Evolutionary conservation across 2,888 invertebrate genomes (phyloP).

Genomic region (Lissonota sp.): DNA sequence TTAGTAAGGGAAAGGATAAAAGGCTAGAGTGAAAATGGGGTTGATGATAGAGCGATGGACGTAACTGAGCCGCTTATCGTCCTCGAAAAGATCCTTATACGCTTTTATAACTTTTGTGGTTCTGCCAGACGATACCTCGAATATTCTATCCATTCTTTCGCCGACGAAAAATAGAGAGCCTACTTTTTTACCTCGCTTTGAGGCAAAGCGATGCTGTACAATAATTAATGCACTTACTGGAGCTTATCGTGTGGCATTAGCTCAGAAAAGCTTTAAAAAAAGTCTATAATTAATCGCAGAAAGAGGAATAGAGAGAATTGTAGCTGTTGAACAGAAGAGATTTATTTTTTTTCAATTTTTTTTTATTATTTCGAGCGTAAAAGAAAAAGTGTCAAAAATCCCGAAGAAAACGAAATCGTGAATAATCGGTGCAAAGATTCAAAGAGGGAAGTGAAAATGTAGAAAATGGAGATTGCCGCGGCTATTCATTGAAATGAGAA

Average conservation of each 20-base stretch:
- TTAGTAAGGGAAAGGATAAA: neutral
- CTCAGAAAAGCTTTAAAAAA: slow-evolving; percentile 8
- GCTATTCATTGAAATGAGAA: slow-evolving; percentile 28
- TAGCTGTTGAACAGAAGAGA: too few species aligned
- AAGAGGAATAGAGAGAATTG: slow-evolving; percentile 39
- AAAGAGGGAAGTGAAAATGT: too few species aligned
- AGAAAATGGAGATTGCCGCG: too few species aligned
- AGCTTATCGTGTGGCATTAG: slow-evolving; percentile 20
- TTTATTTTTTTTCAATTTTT: too few species aligned
- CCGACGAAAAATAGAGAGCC: slow-evolving; percentile 7
- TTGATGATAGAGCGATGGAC: slow-evolving; percentile 60
- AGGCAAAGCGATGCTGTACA: slow-evolving; percentile 61
- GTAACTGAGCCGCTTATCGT: slow-evolving; percentile 75
- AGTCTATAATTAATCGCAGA: neutral
- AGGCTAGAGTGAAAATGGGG: slow-evolving; percentile 42
- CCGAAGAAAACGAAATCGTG: too few species aligned
- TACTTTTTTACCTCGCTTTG: slow-evolving; percentile 44
- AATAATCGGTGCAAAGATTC: too few species aligned
- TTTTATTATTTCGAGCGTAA: too few species aligned
- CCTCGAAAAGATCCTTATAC: slow-evolving; percentile 45
- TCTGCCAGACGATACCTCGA: slow-evolving; percentile 1
- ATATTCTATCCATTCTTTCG: slow-evolving; percentile 15
- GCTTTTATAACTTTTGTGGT: slow-evolving; percentile 9
- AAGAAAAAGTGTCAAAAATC: too few species aligned
- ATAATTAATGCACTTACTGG: slow-evolving; percentile 68